Conservation (phyloP, 2,113 vertebrate species). For the Eulacestoma nigropectus region DNA sequence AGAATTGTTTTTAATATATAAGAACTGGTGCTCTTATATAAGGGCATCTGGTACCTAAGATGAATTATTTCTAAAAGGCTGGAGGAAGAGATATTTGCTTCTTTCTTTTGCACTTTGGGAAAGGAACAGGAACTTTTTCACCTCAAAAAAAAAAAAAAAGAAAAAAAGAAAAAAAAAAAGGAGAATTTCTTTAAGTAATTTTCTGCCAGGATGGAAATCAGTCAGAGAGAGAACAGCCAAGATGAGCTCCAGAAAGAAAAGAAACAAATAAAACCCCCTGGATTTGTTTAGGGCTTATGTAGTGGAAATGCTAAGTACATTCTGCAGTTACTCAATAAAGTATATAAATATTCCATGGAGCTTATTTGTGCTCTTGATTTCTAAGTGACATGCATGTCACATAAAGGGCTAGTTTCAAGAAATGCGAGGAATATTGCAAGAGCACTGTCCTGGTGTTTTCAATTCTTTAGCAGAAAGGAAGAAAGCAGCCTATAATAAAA, state of each 20-base stretch:
- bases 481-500: background rate
- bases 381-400: background rate
- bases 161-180: too few species aligned
- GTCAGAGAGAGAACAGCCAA: background rate
- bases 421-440: background rate
- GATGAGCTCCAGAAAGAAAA: background rate
- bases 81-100: background rate
- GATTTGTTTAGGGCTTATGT: background rate
- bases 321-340: background rate
- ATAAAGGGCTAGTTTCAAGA: background rate
- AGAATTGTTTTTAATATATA: fast-evolving
- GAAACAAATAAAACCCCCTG: fast-evolving
- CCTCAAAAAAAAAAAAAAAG: background rate
- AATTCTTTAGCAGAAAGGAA: background rate
- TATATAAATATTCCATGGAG: background rate
- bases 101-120: background rate
- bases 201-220: background rate
- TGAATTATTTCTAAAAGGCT: background rate
- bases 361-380: background rate
- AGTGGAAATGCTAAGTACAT: background rate
- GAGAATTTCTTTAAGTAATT: background rate
- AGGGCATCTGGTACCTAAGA: background rate
- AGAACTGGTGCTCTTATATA: background rate
- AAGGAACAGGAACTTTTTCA: background rate
- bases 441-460: background rate